Evolutionary conservation across 2,888 invertebrate genomes (phyloP).

Genomic region (Cartodere bifasciata): DNA sequence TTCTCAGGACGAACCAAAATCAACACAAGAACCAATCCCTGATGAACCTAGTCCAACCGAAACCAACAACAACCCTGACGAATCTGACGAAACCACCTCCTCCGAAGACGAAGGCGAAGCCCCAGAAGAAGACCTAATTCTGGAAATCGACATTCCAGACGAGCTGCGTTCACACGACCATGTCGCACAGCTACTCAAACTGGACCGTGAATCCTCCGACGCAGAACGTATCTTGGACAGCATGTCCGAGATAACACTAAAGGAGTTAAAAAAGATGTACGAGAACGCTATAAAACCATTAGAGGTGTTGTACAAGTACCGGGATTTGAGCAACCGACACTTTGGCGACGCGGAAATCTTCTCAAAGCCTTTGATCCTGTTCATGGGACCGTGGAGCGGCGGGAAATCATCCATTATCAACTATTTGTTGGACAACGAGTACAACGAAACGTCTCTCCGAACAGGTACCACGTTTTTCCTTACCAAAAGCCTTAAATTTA

Average conservation of each 20-base stretch:
- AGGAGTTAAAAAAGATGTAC: slow-evolving; percentile 74
- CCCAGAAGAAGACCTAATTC: slow-evolving; percentile 41
- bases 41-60: slow-evolving; percentile 9
- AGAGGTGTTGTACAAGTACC: slow-evolving; percentile 82
- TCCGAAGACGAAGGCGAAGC: too few relatives aligned
- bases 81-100: slow-evolving; percentile 16
- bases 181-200: slow-evolving; percentile 63
- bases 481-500: neutral
- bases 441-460: slow-evolving; percentile 67
- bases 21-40: neutral
- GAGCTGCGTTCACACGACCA: slow-evolving; percentile 69
- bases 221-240: slow-evolving; percentile 57
- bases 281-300: slow-evolving; percentile 81
- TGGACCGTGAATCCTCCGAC: slow-evolving; percentile 63
- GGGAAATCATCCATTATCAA: slow-evolving; percentile 92
- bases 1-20: slow-evolving; percentile 4
- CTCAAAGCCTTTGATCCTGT: slow-evolving; percentile 81
- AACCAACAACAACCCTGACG: slow-evolving; percentile 12
- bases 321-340: slow-evolving; percentile 82
- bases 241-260: slow-evolving; percentile 64
- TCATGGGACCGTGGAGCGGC: slow-evolving; percentile 95
- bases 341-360: slow-evolving; percentile 92
- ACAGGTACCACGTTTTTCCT: slow-evolving; percentile 50
- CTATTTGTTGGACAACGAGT: slow-evolving; percentile 79
- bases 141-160: slow-evolving; percentile 63